Base-by-base conservation (phyloP, 1,140 invertebrate species). In the Ectropis grisescens region DNA sequence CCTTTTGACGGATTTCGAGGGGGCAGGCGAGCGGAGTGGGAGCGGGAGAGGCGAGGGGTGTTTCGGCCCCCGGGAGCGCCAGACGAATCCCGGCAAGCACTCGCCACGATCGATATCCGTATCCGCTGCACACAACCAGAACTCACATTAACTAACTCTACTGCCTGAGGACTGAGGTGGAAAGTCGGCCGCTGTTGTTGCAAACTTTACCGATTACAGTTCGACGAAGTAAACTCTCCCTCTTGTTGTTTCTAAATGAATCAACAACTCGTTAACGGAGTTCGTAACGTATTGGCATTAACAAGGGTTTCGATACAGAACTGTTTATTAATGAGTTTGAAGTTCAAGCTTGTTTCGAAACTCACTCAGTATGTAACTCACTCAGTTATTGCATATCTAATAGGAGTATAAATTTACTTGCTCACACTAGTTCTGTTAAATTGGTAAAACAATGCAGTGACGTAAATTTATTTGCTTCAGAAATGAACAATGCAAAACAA, bases 41-140 rank as follows among this genome's bases (percentile, higher is more conserved):
- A 39, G 3, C 33, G 41, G 37, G 32, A 25, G 29, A 49, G 37
- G 13, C 22, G 15, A 24, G 42, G 49, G 43, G 48, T 46, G 44
- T 41, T 56, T 34, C 51, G 52, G 50, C 58, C 49, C 67, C 56
- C 54, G 60, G 55, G 54, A 46, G 43, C 47, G 61, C 75, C 70
- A 78, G 72, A 78, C 72, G 65, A 61, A 62, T 71, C 70, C 66
- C 57, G 67, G 66, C 64, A 61, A 65, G 62, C 58, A 65, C 55
- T 72, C 59, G 69, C 65, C 68, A 54, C 70, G 75, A 80, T 80
- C 75, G 64, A 80, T 80, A 78, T 49, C 60, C 69, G 58, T 69
- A 70, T 70, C 57, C 61, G 55, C 55, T 75, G 66, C 62, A 70
- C 61, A 60, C 57, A 62, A 67, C 61, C 61, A 59, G 57, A 72